These are phyloP conservation scores for Oryctolagus cuniculus DNA, from an alignment of 2,113 vertebrate genomes.

Conservation along the genomic window DNA sequence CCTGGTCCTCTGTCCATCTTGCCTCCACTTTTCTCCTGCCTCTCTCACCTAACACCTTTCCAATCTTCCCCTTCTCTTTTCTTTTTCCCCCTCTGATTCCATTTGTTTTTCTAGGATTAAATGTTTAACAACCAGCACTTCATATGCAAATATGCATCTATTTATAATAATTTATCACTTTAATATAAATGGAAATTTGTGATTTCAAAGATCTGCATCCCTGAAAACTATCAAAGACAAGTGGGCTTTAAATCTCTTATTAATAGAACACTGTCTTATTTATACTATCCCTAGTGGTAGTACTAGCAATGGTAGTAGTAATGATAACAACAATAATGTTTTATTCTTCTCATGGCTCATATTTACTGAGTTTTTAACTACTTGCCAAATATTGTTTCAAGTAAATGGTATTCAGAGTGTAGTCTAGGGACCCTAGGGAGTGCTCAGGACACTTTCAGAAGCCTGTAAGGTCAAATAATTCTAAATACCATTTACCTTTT, in stretches of 20 bases:
- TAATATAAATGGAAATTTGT: conserved; percentile 15
- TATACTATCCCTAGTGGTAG: background rate
- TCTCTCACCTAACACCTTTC: background rate
- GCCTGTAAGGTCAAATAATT: conserved; percentile 17
- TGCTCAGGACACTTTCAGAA: conserved; percentile 8
- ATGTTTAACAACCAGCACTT: conserved; percentile 29
- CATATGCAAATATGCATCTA: background rate
- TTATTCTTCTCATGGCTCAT: background rate
- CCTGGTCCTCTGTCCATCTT: background rate
- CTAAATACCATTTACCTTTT: background rate
- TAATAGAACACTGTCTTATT: background rate
- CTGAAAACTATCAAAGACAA: background rate
- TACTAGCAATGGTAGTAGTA: background rate
- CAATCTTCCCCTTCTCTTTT: background rate
- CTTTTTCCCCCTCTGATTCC: background rate
- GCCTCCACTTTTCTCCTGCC: background rate
- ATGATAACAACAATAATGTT: background rate
- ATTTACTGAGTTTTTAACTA: conserved; percentile 17
- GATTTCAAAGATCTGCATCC: conserved; percentile 8
- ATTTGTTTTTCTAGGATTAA: background rate
- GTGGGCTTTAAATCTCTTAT: conserved; percentile 17
- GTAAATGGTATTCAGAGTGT: background rate
- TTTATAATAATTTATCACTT: conserved; percentile 5
- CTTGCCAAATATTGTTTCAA: conserved; percentile 27
- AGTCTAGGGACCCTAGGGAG: background rate